Evolutionary conservation across 1,140 invertebrate species (phyloP), one percentile per base, ranked within the genome.

Genomic region (Portunus trituberculatus): DNA sequence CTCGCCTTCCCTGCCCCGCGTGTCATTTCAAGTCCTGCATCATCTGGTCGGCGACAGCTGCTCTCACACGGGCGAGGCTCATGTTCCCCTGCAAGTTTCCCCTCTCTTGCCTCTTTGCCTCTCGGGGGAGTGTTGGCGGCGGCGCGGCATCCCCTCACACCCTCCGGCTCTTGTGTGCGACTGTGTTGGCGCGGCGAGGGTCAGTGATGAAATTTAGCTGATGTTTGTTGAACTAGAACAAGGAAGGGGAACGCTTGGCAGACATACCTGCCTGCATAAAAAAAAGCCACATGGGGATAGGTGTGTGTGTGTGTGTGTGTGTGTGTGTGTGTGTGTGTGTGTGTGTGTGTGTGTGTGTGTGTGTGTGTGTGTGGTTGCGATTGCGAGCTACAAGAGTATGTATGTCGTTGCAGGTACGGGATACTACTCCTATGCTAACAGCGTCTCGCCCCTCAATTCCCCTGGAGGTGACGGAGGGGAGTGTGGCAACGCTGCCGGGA

Each of bases 321-420:
- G 67, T 76, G 67, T 76, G 67, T 76, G 67, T 76, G 67, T 76
- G 52, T 88, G n/a, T 88, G 29, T 32, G 28, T 88, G 87, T 76
- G 67, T 76, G 67, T 76, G 67, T 76, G 67, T 76, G 67, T 76
- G 67, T 76, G 67, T 76, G 67, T 76, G 67, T 76, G 59, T 76
- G 39, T 59, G 52, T 59, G 52, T 88, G n/a, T 88, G 29, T 32
- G 28, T 88, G 87, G 2, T 1, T 76, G 67, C 1, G 67, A 20
- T 8, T 76, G 67, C 20, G 67, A n/a, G 52, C 16, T 59, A 59
- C 52, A 59, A 1, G 12, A 59, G 52, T 59, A 10, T 93, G 39
- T 93, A 28, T 39, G 32, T 96, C 96, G 95, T 96, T 96, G 14
- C 92, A 96, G 96, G 94, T 48, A 96, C 95, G 39, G 95, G 96